Conservation (phyloP, 2,113 vertebrate species). For the Meriones unguiculatus region DNA sequence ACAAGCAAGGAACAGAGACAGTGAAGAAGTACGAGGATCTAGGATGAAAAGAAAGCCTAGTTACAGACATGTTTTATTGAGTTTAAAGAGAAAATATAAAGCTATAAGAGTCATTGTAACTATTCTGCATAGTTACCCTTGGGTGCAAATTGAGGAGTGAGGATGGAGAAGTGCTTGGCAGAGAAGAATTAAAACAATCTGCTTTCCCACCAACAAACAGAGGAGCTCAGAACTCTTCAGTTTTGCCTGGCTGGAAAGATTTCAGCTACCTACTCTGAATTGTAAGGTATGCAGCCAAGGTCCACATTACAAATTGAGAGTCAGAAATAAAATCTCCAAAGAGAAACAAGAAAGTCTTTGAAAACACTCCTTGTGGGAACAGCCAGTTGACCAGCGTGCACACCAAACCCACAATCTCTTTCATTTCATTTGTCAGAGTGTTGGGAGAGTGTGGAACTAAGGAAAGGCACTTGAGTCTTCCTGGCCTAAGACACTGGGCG, state of each 20-base stretch:
- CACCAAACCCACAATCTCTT: slow-evolving; percentile 65
- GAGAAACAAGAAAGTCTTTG: slow-evolving; percentile 72
- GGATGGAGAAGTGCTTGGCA: background rate
- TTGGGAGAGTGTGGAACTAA: slow-evolving; percentile 43
- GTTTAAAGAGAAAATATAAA: background rate
- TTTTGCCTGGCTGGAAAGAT: slow-evolving; percentile 62
- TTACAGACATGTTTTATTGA: background rate
- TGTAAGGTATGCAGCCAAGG: slow-evolving; percentile 56
- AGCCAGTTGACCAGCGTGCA: slow-evolving; percentile 43
- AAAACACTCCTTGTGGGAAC: slow-evolving; percentile 54
- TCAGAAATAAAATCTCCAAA: slow-evolving; percentile 73
- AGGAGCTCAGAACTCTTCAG: slow-evolving; percentile 43
- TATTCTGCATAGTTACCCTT: background rate
- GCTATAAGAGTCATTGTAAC: background rate
- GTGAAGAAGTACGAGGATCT: background rate
- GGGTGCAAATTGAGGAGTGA: background rate
- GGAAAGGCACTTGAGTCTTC: slow-evolving; percentile 48
- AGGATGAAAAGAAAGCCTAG: background rate
- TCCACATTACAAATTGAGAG: slow-evolving; percentile 75
- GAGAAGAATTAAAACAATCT: slow-evolving; percentile 34
- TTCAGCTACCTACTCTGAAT: slow-evolving; percentile 58
- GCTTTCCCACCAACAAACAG: slow-evolving; percentile 49
- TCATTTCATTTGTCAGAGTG: slow-evolving; percentile 49
- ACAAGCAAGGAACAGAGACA: background rate
- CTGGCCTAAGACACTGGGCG: slow-evolving; percentile 37